phyloP scores from a whole-genome alignment of 2,113 vertebrate genomes.

The Dinomys branickii region DNA sequence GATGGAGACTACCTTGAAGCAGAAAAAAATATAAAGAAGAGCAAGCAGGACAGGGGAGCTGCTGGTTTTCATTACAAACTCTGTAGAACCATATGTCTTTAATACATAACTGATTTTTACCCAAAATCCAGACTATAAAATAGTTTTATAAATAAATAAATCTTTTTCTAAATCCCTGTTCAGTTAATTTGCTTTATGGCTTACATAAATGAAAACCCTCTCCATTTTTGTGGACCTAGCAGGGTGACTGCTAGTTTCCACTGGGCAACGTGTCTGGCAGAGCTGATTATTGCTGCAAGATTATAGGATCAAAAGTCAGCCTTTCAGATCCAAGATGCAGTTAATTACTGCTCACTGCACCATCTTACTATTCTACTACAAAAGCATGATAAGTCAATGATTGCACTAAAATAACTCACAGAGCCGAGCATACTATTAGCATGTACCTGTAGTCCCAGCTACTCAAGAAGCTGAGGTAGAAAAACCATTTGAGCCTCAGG shows the following conservation, averaged over 20 bases:
- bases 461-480: neutral
- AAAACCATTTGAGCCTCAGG: neutral
- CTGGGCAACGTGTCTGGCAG: neutral
- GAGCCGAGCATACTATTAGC: neutral
- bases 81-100: neutral
- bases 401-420: neutral
- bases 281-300: neutral
- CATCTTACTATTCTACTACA: neutral
- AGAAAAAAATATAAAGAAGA: neutral
- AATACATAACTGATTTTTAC: neutral
- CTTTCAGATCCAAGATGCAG: neutral
- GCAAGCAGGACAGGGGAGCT: neutral
- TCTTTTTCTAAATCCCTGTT: neutral
- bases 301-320: neutral
- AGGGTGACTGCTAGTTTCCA: neutral
- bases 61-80: neutral
- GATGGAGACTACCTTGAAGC: neutral
- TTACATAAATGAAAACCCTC: neutral
- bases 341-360: neutral
- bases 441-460: neutral
- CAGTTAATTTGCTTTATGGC: neutral
- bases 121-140: neutral
- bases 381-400: neutral
- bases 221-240: neutral
- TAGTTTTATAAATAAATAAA: neutral